phyloP scores from a whole-genome alignment of 1,140 invertebrate genomes.

The Pantala flavescens region DNA sequence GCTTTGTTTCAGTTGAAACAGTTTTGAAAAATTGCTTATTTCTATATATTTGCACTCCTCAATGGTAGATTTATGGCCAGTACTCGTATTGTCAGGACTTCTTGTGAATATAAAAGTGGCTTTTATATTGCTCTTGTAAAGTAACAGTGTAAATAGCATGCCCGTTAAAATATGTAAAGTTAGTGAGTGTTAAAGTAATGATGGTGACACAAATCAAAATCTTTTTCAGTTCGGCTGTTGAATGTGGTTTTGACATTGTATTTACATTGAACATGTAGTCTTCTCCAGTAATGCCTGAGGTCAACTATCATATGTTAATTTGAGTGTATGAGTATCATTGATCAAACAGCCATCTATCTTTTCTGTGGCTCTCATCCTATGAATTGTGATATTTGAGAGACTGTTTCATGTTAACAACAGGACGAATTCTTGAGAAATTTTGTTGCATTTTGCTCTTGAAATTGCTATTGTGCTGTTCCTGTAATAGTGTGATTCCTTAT shows the following conservation, averaged over 20 bases:
- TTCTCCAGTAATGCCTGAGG: not conserved
- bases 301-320: not conserved
- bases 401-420: not conserved
- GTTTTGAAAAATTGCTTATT: no score
- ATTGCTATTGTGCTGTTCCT: not conserved
- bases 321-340: not conserved
- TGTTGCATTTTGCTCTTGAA: not conserved
- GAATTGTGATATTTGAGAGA: conserved; percentile 10
- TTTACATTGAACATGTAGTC: conserved; percentile 4
- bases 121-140: no score
- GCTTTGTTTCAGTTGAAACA: no score
- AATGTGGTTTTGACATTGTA: conserved; percentile 10
- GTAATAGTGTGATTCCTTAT: not conserved
- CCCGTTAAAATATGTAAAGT: not conserved
- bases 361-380: conserved; percentile 4
- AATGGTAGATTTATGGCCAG: no score
- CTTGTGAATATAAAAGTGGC: no score
- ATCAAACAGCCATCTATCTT: not conserved
- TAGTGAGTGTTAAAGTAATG: not conserved
- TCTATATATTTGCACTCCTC: no score
- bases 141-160: no score
- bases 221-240: conserved; percentile 4
- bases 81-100: no score
- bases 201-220: not conserved
- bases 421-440: not conserved